Evolutionary conservation across 2,888 invertebrate genomes (phyloP), one percentile per base, ranked within the genome.

Genomic region (Pristionchus japonicus): DNA sequence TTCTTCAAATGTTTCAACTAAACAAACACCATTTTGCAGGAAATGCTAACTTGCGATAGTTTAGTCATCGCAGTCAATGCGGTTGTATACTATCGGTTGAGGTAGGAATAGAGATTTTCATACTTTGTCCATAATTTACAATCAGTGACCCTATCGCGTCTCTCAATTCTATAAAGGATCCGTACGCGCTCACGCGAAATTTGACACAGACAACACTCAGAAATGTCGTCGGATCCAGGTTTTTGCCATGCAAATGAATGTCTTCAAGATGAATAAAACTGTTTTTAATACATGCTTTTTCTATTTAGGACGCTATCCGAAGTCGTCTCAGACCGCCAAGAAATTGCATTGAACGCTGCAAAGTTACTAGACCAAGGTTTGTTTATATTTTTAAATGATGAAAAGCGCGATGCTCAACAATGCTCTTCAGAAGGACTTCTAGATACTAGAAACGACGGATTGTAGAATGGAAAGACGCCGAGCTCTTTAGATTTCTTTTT

Each of bases 1-100:
- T n/a, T n/a, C n/a, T n/a, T n/a, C n/a, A n/a, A n/a, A n/a, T n/a
- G n/a, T n/a, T n/a, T n/a, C n/a, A n/a, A n/a, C n/a, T n/a, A n/a
- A n/a, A n/a, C n/a, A n/a, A n/a, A n/a, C n/a, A n/a, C n/a, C n/a
- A n/a, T n/a, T n/a, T n/a, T 95, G 43, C 95, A 95, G 85, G 93
- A 94, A 91, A 92, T 94, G 91, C 90, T 95, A 43, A 94, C 95
- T n/a, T 92, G 94, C 86, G 95, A 95, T 90, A 93, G 94, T 83
- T 94, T 95, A 31, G 95, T 95, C 15, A 94, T 95, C n/a, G 92
- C 93, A 90, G 92, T 93, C 1, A 93, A 93, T 89, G 93, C 93
- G 3, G 93, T 93, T 13, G 92, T 93, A 2, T 93, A 93, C 80
- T 93, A 92, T 88, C 87, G 92, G 83, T 91, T 92, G 40, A 89